phyloP scores from a whole-genome alignment of 1,140 invertebrate genomes.

The Telenomus remus region DNA sequence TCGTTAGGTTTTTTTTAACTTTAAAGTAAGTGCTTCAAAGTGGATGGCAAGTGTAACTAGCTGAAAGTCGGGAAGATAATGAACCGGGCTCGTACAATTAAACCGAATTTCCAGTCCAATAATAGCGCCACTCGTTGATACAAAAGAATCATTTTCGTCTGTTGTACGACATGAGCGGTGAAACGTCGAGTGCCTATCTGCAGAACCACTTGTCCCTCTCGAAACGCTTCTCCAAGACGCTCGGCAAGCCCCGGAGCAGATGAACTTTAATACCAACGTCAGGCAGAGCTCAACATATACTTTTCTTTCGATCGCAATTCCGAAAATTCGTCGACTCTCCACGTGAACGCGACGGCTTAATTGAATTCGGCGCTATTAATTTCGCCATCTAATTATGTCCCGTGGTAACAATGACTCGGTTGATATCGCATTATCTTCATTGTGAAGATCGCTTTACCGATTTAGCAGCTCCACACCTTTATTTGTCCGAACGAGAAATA shows the following conservation, averaged over 20 bases:
- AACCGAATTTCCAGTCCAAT: conserved; percentile 40
- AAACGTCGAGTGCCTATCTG: conserved; percentile 38
- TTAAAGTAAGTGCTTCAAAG: background rate
- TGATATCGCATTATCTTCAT: conserved; percentile 4
- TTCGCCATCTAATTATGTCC: conserved; percentile 29
- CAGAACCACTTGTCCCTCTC: conserved; percentile 34
- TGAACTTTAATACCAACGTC: conserved; percentile 49
- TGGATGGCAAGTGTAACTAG: conserved; percentile 22
- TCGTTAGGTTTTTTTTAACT: too few relatives aligned
- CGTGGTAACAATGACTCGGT: conserved; percentile 9
- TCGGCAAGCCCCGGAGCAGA: conserved; percentile 53
- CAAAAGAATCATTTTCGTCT: conserved; percentile 49
- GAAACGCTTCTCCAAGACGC: conserved; percentile 52
- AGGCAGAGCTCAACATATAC: too few relatives aligned
- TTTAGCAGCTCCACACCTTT: too few relatives aligned
- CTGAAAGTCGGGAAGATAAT: conserved; percentile 19
- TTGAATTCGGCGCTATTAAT: conserved; percentile 29
- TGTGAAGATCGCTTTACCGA: background rate
- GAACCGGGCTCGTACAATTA: conserved; percentile 37
- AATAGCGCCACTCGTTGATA: conserved; percentile 22
- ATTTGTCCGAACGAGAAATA: too few relatives aligned
- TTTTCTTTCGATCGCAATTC: too few relatives aligned
- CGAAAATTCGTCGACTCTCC: conserved; percentile 10
- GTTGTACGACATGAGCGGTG: conserved; percentile 49
- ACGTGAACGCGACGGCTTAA: conserved; percentile 7